These are phyloP conservation scores for Perithous albicinctus DNA, from an alignment of 2,888 invertebrate species.

Conservation along the genomic window DNA sequence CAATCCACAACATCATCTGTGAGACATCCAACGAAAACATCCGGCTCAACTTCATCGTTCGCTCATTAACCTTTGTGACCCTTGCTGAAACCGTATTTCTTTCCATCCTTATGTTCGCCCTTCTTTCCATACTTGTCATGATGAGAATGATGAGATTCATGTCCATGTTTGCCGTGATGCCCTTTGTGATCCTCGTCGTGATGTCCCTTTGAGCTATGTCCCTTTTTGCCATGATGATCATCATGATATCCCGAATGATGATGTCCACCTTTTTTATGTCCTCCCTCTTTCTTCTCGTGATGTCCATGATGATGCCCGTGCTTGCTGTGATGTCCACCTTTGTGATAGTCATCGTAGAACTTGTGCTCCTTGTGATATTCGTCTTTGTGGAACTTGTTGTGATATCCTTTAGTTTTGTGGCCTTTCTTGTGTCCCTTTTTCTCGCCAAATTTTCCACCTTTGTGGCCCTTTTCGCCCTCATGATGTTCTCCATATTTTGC, in stretches of 20 bases:
- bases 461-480: constrained; percentile 89
- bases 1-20: background rate
- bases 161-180: constrained; percentile 87
- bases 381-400: constrained; percentile 92
- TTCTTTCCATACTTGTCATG: constrained; percentile 87
- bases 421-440: constrained; percentile 92
- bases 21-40: background rate
- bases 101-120: constrained; percentile 87
- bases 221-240: constrained; percentile 88
- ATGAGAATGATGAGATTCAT: constrained; percentile 88
- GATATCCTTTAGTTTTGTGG: constrained; percentile 91
- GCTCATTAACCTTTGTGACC: constrained; percentile 67
- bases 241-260: constrained; percentile 88
- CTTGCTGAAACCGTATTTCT: constrained; percentile 82
- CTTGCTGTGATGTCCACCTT: constrained; percentile 90
- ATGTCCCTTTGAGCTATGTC: constrained; percentile 88
- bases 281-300: constrained; percentile 88
- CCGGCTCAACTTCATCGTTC: background rate
- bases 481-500: constrained; percentile 88
- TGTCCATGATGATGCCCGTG: constrained; percentile 89
- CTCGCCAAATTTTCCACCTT: constrained; percentile 90
- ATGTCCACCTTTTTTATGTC: constrained; percentile 88
- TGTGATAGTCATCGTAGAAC: constrained; percentile 91
- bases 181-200: constrained; percentile 89
- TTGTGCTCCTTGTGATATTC: constrained; percentile 92